Base-by-base conservation (phyloP, 2,113 vertebrate species). In the Peucedramus taeniatus region DNA sequence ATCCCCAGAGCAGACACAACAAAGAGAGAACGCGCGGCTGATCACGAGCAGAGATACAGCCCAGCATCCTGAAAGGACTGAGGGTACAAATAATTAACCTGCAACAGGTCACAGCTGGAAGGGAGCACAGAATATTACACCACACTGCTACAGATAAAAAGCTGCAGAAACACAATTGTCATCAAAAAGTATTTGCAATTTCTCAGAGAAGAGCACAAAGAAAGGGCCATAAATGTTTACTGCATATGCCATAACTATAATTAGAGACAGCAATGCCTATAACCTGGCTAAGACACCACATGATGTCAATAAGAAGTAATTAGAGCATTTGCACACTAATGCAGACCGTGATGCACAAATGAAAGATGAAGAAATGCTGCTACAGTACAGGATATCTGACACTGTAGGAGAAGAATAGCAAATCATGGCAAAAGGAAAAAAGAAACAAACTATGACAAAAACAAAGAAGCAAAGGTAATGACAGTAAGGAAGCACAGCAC, bases 81-180 rank as follows among this genome's bases (percentile, higher is more conserved):
- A 61, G 49, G 60, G 56, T 78, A 82, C 83, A 84, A 89, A 89
- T 71, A 87, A 95, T 93, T 89, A 95, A 87, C 78, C 87, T 89
- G 61, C 0, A 4, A 91, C 74, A 94, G 77, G 51, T 31, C 84
- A 75, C 87, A 95, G 81, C 60, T 91, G 90, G 61, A 95, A 91
- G 40, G 51, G 40, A 93, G 44, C 74, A 64, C 44, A 87, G 35
- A 71, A 40, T 87, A 89, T 84, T 83, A 89, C 39, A 89, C 50
- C 69, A 54, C 10, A 37, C 23, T 70, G 87, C 64, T 70, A 13
- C 16, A 44, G 75, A 86, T 83, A 63, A 94, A 89, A 81, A 94
- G 51, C 51, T 78, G 47, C 60, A 84, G 81, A 65, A 7, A 64
- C 40, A 78, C 33, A 66, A 53, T 37, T 56, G 66, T 45, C 63